Evolutionary conservation across 53 echinoderm and acorn worm species (phyloP).

Genomic region (Arbacia lixula): DNA sequence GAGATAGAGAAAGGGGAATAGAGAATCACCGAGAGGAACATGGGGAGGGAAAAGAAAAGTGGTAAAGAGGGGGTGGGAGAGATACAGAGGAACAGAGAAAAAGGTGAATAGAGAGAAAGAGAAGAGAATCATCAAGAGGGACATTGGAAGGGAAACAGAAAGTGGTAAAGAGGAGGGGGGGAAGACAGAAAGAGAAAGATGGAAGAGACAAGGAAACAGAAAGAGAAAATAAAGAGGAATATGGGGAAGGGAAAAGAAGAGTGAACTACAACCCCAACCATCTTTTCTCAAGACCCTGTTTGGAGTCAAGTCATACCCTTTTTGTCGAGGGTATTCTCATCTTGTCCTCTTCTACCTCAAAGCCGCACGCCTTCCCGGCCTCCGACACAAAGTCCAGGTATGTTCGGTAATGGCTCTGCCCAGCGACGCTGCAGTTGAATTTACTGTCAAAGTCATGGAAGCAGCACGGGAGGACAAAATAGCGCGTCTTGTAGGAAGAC

Average conservation of each 20-base stretch:
- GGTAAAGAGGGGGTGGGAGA: background rate
- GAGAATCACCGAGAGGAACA: background rate
- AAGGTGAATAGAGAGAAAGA: background rate
- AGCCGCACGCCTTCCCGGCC: conserved; percentile 84
- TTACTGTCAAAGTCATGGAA: conserved; percentile 95
- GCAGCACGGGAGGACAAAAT: conserved; percentile 96
- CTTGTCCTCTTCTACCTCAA: conserved; percentile 81
- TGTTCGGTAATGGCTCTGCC: conserved; percentile 80
- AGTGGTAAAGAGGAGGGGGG: background rate
- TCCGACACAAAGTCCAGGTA: conserved; percentile 86
- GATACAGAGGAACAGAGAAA: background rate
- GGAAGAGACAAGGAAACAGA: background rate
- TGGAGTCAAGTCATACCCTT: conserved; percentile 72
- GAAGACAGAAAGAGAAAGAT: background rate
- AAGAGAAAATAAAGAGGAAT: background rate
- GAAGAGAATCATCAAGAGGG: background rate
- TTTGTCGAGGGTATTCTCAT: conserved; percentile 97
- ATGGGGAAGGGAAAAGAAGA: background rate
- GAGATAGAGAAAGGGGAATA: background rate
- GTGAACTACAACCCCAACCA: too few species aligned
- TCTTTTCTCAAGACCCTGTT: too few species aligned
- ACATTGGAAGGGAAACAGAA: background rate
- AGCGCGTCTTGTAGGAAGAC: conserved; percentile 71
- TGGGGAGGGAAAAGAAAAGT: background rate
- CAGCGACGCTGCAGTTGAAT: conserved; percentile 62